phyloP scores from a whole-genome alignment of 2,888 invertebrate genomes.

The Polyploca ridens region DNA sequence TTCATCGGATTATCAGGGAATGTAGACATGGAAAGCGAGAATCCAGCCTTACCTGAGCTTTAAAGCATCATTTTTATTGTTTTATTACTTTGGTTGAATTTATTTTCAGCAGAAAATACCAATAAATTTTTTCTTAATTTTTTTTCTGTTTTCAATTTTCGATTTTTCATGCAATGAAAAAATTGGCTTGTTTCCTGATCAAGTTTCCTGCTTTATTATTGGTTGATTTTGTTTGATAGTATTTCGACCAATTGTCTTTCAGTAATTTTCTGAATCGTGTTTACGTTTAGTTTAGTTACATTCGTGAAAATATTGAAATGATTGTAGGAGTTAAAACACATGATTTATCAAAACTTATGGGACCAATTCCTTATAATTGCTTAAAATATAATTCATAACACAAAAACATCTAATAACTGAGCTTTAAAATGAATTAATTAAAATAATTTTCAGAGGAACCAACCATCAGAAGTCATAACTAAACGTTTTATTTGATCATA shows the following conservation, averaged over 20 bases:
- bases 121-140: slow-evolving; percentile 57
- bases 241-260: slow-evolving; percentile 27
- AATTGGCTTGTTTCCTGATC: slow-evolving; percentile 14
- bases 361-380: too few relatives aligned
- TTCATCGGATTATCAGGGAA: slow-evolving; percentile 14
- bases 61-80: slow-evolving; percentile 60
- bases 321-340: too few relatives aligned
- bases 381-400: too few relatives aligned
- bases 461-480: too few relatives aligned
- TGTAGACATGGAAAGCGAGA: slow-evolving; percentile 15
- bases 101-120: slow-evolving; percentile 61
- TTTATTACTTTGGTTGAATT: slow-evolving; percentile 49
- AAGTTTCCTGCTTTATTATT: slow-evolving; percentile 13
- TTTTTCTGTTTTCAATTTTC: slow-evolving; percentile 66
- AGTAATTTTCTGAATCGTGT: background rate
- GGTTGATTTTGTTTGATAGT: background rate
- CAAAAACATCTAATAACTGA: too few relatives aligned
- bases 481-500: too few relatives aligned
- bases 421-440: too few relatives aligned
- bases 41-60: slow-evolving; percentile 59
- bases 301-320: background rate
- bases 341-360: too few relatives aligned
- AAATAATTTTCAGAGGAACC: too few relatives aligned
- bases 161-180: slow-evolving; percentile 33
- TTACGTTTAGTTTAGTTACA: background rate